Evolutionary conservation across 1,140 invertebrate species (phyloP), one percentile per base, ranked within the genome.

Genomic region (Stratiolaelaps scimitus): DNA sequence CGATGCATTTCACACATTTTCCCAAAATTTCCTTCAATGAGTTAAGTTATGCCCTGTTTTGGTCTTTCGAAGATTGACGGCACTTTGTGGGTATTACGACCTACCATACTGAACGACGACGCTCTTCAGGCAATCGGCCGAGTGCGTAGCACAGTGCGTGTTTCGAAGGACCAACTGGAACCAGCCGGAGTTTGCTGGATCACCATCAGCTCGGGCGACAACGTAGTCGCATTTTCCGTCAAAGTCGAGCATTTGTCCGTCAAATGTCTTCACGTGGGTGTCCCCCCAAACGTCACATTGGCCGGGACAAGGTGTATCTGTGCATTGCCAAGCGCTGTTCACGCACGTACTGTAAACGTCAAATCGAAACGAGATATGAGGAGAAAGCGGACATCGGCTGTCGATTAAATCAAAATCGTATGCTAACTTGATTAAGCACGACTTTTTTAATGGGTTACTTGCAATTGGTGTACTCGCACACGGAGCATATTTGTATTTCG

Each of bases 141-240:
- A 29, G 23, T 17, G 26, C 23, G 17, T 34, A 1, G 34, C 15
- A 60, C 53, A 60, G 15, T 26, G 26, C 13, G 26, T 19, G 53
- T 60, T 60, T 34, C 53, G 53, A 34, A 60, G 53, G n/a, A 60
- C 23, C 10, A 60, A 2, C 10, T 60, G 53, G 23, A 60, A 60
- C 53, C 53, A 60, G 26, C 17, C 53, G 2, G 53, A 26, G 10
- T 34, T 60, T 15, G 6, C 2, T 2, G 53, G 23, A 20, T 60
- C 53, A 34, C 53, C 10, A 76, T 76, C n/a, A n/a, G 85, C 86
- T 75, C 89, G 88, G 1, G 83, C 83, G 7, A 92, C 75, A 17
- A 90, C 79, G 72, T 92, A 93, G 67, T 87, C 84, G 73, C 89
- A 93, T 48, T 83, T 80, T 43, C 89, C 87, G 75, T 92, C 86